phyloP scores from a whole-genome alignment of 2,797 vertebrate species.

The Spatula versicolor region DNA sequence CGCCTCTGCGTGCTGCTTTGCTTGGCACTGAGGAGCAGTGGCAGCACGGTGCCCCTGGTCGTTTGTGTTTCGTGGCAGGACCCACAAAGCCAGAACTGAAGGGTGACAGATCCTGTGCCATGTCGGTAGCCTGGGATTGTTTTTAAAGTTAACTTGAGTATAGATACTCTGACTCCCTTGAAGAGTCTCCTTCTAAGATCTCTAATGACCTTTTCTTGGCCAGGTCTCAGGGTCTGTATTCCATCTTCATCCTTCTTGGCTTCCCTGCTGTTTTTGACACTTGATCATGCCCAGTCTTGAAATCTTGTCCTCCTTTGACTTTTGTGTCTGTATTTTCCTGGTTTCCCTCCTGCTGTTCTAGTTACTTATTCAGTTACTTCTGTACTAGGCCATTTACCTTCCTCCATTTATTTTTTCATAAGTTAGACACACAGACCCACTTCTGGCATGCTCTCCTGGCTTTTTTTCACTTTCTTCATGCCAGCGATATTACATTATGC shows the following conservation, averaged over 20 bases:
- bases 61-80: neutral
- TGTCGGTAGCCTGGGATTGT: neutral
- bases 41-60: neutral
- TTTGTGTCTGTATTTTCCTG: slow-evolving; percentile 34
- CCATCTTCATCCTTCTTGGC: slow-evolving; percentile 68
- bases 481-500: neutral
- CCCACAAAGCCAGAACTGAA: neutral
- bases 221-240: slow-evolving; percentile 54
- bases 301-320: slow-evolving; percentile 65
- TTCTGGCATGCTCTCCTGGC: neutral
- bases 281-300: slow-evolving; percentile 67
- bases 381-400: neutral
- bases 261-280: slow-evolving; percentile 67
- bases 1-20: accelerated
- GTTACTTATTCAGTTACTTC: slow-evolving; percentile 14
- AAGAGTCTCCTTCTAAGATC: slow-evolving; percentile 11
- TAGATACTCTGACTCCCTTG: slow-evolving; percentile 5
- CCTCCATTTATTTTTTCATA: accelerated
- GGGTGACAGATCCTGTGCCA: neutral
- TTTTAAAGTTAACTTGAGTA: neutral
- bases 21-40: neutral
- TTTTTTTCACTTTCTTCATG: neutral
- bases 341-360: slow-evolving; percentile 34
- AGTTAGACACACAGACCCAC: neutral
- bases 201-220: slow-evolving; percentile 62